These are phyloP conservation scores for Tenthredo mesomela DNA, from an alignment of 2,888 invertebrate genomes.

Conservation along the genomic window DNA sequence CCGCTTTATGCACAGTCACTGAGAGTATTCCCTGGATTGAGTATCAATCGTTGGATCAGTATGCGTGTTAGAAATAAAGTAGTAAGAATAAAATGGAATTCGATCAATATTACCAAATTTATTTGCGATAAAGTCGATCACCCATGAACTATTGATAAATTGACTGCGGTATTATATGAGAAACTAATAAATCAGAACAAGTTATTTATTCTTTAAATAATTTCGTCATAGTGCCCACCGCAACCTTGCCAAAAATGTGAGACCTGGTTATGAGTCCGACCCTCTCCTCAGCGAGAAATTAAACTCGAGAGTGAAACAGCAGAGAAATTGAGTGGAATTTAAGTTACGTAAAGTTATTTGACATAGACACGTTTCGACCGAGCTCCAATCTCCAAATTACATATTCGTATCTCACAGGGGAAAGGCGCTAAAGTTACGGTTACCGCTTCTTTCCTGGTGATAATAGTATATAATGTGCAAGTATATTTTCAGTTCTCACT, in stretches of 20 bases:
- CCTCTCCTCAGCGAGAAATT: not conserved
- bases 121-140: not conserved
- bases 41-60: not conserved
- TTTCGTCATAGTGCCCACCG: slow-evolving; percentile 10
- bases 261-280: not conserved
- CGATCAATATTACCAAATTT: not conserved
- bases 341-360: slow-evolving; percentile 17
- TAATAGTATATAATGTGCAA: not conserved
- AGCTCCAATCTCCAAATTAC: slow-evolving; percentile 10
- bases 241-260: slow-evolving; percentile 41
- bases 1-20: slow-evolving; percentile 16
- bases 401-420: slow-evolving; percentile 7
- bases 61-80: not conserved
- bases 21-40: not conserved
- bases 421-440: slow-evolving; percentile 3
- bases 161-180: not conserved
- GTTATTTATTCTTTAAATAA: not conserved
- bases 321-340: slow-evolving; percentile 32
- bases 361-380: not conserved
- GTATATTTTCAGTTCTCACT: not conserved
- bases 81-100: not conserved
- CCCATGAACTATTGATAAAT: not conserved
- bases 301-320: not conserved
- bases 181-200: slow-evolving; percentile 3
- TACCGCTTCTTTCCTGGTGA: slow-evolving; percentile 12